phyloP scores from a whole-genome alignment of 30 jellyfish, hydroid and myxozoan species.

The Phacellophora camtschatica region DNA sequence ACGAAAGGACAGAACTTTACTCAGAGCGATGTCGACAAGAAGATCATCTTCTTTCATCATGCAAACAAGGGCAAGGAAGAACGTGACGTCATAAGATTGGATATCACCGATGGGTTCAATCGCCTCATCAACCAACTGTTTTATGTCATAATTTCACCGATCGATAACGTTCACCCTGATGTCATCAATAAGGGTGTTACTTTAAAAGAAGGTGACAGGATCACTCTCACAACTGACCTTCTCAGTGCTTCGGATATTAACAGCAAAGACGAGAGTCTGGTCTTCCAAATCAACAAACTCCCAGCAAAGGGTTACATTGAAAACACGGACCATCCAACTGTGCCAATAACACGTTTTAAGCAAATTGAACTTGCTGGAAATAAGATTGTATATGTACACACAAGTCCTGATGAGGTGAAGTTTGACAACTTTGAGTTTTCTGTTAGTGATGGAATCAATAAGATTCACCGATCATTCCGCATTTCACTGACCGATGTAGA shows the following conservation, averaged over 20 bases:
- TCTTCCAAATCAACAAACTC: constrained; percentile 72
- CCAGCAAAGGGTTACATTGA: constrained; percentile 90
- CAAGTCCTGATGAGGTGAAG: constrained; percentile 84
- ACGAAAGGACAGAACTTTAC: constrained; percentile 84
- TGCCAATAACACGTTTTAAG: constrained; percentile 88
- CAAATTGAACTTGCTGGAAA: constrained; percentile 93
- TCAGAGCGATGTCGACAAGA: constrained; percentile 70
- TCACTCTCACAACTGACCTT: constrained; percentile 86
- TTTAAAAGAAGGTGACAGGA: constrained; percentile 73
- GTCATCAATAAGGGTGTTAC: constrained; percentile 89
- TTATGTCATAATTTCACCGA: constrained; percentile 78
- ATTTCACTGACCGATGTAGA: constrained; percentile 72
- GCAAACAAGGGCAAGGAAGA: constrained; percentile 56
- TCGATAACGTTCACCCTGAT: constrained; percentile 84
- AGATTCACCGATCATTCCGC: constrained; percentile 88
- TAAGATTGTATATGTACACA: constrained; percentile 84
- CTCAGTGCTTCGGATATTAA: constrained; percentile 95
- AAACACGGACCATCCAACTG: constrained; percentile 78
- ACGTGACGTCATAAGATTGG: constrained; percentile 87
- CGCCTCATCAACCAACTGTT: constrained; percentile 91
- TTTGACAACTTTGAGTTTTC: constrained; percentile 91
- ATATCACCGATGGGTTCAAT: constrained; percentile 93
- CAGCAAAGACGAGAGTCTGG: constrained; percentile 82
- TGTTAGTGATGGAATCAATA: constrained; percentile 93
- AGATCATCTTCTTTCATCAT: constrained; percentile 75